Conservation (phyloP, 2,888 invertebrate genomes). For the Orthonychiurus folsomi region DNA sequence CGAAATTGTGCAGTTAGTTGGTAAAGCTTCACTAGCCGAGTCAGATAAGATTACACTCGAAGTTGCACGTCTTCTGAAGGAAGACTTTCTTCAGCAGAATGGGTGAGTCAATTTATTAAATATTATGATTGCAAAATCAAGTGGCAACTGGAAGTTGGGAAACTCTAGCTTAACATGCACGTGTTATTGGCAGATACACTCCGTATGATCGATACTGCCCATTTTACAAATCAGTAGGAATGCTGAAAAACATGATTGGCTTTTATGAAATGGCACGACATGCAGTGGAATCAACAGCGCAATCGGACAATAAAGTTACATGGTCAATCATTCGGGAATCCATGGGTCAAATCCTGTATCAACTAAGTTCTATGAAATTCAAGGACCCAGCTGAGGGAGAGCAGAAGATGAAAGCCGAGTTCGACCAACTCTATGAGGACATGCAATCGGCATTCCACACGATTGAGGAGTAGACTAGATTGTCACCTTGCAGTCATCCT, state of each 20-base stretch:
- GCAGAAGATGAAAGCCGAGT: slow-evolving; percentile 90
- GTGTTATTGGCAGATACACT: slow-evolving; percentile 56
- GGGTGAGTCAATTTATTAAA: slow-evolving; percentile 56
- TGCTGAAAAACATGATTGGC: slow-evolving; percentile 94
- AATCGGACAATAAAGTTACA: slow-evolving; percentile 97
- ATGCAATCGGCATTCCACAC: slow-evolving; percentile 97
- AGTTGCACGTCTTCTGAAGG: slow-evolving; percentile 94
- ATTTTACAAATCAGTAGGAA: slow-evolving; percentile 99
- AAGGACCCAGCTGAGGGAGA: slow-evolving; percentile 99
- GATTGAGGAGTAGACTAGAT: slow-evolving; percentile 80
- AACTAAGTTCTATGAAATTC: slow-evolving; percentile 98
- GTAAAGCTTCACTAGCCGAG: slow-evolving; percentile 97
- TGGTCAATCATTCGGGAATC: slow-evolving; percentile 96
- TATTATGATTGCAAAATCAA: background rate
- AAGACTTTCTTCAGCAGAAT: slow-evolving; percentile 99
- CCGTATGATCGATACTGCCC: slow-evolving; percentile 96
- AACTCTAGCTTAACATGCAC: background rate
- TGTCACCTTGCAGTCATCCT: too few relatives aligned
- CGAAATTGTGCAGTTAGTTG: slow-evolving; percentile 98
- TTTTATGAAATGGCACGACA: slow-evolving; percentile 98
- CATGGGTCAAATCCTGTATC: slow-evolving; percentile 92
- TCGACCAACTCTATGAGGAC: slow-evolving; percentile 92
- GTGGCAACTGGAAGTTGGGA: background rate
- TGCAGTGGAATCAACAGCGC: slow-evolving; percentile 95
- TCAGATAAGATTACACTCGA: slow-evolving; percentile 98